These are phyloP conservation scores for Bellardia bayeri DNA, from an alignment of 2,888 invertebrate genomes.

Conservation along the genomic window DNA sequence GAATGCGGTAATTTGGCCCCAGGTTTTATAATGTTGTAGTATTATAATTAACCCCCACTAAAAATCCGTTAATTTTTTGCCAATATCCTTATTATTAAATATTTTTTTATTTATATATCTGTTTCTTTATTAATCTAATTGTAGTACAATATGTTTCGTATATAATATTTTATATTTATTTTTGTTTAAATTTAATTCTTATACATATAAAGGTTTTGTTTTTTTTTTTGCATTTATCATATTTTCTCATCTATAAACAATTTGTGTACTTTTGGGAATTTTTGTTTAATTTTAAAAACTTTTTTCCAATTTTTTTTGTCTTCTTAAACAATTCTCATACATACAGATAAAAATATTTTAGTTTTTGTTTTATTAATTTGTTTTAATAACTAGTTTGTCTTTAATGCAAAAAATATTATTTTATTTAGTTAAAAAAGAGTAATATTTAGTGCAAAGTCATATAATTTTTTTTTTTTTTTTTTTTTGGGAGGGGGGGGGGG, in stretches of 20 bases:
- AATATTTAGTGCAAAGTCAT: slow-evolving; percentile 37
- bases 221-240: slow-evolving; percentile 44
- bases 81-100: slow-evolving; percentile 44
- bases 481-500: too few species aligned
- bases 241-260: slow-evolving; percentile 53
- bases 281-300: slow-evolving; percentile 25
- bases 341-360: slow-evolving; percentile 50
- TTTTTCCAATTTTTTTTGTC: background rate
- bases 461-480: background rate
- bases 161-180: slow-evolving; percentile 35
- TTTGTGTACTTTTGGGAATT: slow-evolving; percentile 41
- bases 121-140: slow-evolving; percentile 55
- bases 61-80: background rate
- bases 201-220: slow-evolving; percentile 43
- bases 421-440: slow-evolving; percentile 30
- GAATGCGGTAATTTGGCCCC: too few species aligned
- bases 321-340: slow-evolving; percentile 29
- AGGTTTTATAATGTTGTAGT: too few species aligned
- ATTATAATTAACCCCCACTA: too few species aligned
- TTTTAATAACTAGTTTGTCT: slow-evolving; percentile 27
- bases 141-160: slow-evolving; percentile 58
- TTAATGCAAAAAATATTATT: slow-evolving; percentile 18
- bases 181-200: slow-evolving; percentile 31
- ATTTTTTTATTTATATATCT: slow-evolving; percentile 28
- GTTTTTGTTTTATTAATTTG: slow-evolving; percentile 19